These are phyloP conservation scores for Buathra laborator DNA, from an alignment of 2,888 invertebrate genomes.

Conservation along the genomic window DNA sequence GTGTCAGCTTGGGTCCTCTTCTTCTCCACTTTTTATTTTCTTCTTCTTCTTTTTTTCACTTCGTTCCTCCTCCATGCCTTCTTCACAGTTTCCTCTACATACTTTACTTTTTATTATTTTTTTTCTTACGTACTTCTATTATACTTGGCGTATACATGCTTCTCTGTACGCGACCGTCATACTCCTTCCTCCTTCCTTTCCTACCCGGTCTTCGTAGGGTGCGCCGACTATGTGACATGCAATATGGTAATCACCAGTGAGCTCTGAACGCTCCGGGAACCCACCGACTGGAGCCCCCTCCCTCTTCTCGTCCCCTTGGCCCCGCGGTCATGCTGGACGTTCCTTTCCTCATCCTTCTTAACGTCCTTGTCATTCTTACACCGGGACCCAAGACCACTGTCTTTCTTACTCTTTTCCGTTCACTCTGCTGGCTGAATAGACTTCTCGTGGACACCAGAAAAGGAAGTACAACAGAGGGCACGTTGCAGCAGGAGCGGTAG, in stretches of 20 bases:
- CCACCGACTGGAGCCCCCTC: slow-evolving; percentile 47
- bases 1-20: slow-evolving; percentile 69
- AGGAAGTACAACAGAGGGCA: slow-evolving; percentile 74
- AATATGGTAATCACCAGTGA: slow-evolving; percentile 81
- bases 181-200: slow-evolving; percentile 44
- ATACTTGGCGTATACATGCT: slow-evolving; percentile 40
- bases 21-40: slow-evolving; percentile 50
- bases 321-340: slow-evolving; percentile 41
- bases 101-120: slow-evolving; percentile 35
- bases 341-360: slow-evolving; percentile 39
- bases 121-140: slow-evolving; percentile 60
- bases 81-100: slow-evolving; percentile 59
- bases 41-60: slow-evolving; percentile 29
- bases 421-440: slow-evolving; percentile 75
- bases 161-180: slow-evolving; percentile 40
- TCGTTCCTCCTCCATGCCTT: slow-evolving; percentile 37
- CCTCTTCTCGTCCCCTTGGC: slow-evolving; percentile 52
- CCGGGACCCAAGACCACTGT: slow-evolving; percentile 16
- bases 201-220: slow-evolving; percentile 73
- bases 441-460: slow-evolving; percentile 75
- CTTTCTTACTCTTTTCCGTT: slow-evolving; percentile 26
- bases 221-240: slow-evolving; percentile 81
- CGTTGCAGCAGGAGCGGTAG: slow-evolving; percentile 33
- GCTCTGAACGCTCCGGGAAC: slow-evolving; percentile 60
- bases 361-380: slow-evolving; percentile 55